Evolutionary conservation across 1,140 invertebrate species (phyloP).

Genomic region (Drosophila obscura): DNA sequence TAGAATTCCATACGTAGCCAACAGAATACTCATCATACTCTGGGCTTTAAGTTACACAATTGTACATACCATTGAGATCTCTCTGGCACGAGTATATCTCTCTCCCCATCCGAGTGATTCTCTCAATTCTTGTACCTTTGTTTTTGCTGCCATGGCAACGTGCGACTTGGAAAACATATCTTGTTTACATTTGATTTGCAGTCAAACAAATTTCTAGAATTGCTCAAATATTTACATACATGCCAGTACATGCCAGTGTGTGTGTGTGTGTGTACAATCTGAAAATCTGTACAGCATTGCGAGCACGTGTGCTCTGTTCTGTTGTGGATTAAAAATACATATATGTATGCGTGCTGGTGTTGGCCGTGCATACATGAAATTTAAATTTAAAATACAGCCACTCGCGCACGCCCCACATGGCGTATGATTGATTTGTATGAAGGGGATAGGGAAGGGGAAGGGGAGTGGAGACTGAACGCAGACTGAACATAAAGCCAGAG

Average conservation of each 20-base stretch:
- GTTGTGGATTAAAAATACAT: slow-evolving; percentile 43
- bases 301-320: slow-evolving; percentile 28
- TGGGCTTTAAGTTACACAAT: too few relatives aligned
- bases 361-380: slow-evolving; percentile 42
- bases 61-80: too few relatives aligned
- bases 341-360: slow-evolving; percentile 11
- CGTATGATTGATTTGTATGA: slow-evolving; percentile 65
- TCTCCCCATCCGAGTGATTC: slow-evolving; percentile 8
- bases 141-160: slow-evolving; percentile 42
- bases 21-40: too few relatives aligned
- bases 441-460: slow-evolving; percentile 5
- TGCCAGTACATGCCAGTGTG: too few relatives aligned
- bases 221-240: slow-evolving; percentile 57
- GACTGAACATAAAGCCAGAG: neutral
- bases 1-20: too few relatives aligned
- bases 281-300: slow-evolving; percentile 34
- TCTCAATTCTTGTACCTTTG: slow-evolving; percentile 15
- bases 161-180: slow-evolving; percentile 49
- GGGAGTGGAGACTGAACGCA: neutral
- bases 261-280: slow-evolving; percentile 15
- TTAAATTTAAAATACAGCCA: slow-evolving; percentile 46
- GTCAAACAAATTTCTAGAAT: slow-evolving; percentile 61
- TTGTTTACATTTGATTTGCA: slow-evolving; percentile 63
- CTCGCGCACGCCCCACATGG: slow-evolving; percentile 44
- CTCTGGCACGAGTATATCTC: too few relatives aligned